Evolutionary conservation across 1,140 invertebrate species (phyloP), one percentile per base, ranked within the genome.

Genomic region (Drosophila azteca): DNA sequence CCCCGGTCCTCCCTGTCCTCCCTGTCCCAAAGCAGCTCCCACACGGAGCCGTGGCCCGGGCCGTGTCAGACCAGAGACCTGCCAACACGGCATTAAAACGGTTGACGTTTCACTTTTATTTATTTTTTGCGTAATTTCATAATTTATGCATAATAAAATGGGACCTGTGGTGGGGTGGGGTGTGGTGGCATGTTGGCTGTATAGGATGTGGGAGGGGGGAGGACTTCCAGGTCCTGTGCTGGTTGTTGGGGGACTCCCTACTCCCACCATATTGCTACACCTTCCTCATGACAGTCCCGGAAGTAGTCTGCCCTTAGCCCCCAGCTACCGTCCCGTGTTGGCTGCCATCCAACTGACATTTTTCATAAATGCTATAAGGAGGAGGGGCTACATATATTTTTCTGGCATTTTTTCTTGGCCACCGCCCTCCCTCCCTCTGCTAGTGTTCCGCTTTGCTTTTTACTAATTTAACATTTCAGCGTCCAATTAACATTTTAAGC

Each of bases 401-500:
- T 67, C 29, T 67, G 29, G 15, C 7, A 67, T 75, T 60, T 75
- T 41, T 60, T 17, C n/a, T 17, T n/a, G 8, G 6, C 53, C 15
- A n/a, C n/a, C n/a, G n/a, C n/a, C 55, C 63, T 49, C 6, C 8
- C 24, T 43, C 20, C 71, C 35, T 13, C 11, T 39, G 11, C 13
- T 13, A 39, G 11, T 59, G 60, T n/a, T 15, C 46, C 48, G 53
- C 39, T 61, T 59, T 64, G 48, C 62, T 71, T 64, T 83, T 67
- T 57, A 75, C 64, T 78, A 82, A 78, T 82, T 78, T 78, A 74
- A 78, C 74, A 82, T 83, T 83, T 83, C 70, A 83, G 79, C 79
- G 61, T 83, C 79, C 79, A 83, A 83, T 83, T 83, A 83, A 83
- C 79, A 83, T 82, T 82, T 82, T 74, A 78, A 78, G 74, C 64